Conservation (phyloP, 2,113 vertebrate species). For the Azemiops feae region DNA sequence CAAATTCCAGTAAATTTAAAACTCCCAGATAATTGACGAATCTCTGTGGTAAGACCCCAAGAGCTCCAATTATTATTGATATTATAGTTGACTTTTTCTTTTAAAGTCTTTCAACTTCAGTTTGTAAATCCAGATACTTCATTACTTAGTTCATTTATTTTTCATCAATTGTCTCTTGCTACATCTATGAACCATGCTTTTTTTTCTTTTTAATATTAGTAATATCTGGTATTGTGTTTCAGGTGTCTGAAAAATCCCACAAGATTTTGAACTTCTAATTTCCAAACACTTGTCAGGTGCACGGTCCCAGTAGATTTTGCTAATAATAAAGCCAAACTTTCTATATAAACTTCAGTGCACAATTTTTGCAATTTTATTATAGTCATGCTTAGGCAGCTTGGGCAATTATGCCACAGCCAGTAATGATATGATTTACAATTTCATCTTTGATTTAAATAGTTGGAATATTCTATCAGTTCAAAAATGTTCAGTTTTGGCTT, state of each 20-base stretch:
- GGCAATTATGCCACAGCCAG: background rate
- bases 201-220: background rate
- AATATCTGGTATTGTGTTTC: background rate
- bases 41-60: background rate
- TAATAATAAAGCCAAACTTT: background rate
- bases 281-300: background rate
- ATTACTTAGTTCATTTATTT: background rate
- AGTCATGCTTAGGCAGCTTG: background rate
- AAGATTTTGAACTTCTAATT: background rate
- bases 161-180: background rate
- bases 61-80: background rate
- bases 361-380: background rate
- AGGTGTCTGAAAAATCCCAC: background rate
- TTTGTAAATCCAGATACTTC: background rate
- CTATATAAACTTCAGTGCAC: background rate
- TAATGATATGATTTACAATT: background rate
- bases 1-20: background rate
- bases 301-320: background rate
- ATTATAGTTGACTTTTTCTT: background rate
- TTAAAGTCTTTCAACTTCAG: background rate
- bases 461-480: background rate
- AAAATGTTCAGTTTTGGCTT: background rate
- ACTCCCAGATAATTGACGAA: background rate
- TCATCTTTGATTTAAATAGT: background rate
- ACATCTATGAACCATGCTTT: background rate